Conservation (phyloP, 2,797 vertebrate genomes). For the Chiroxiphia lanceolata region DNA sequence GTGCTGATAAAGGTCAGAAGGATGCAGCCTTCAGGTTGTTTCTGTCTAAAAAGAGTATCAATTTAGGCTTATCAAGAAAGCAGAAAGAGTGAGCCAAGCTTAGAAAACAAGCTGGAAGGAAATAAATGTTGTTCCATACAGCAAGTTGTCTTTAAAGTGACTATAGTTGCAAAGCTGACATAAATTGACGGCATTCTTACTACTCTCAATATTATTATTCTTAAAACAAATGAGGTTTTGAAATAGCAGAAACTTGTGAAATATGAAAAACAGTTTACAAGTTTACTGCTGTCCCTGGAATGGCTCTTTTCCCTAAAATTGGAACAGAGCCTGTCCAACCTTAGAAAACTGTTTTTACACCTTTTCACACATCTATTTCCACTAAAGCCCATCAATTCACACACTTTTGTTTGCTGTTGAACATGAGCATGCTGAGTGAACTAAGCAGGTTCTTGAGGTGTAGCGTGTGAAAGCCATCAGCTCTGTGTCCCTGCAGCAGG, state of each 20-base stretch:
- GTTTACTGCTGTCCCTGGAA: not conserved
- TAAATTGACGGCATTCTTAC: not conserved
- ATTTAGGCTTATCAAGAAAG: not conserved
- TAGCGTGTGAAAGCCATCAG: not conserved
- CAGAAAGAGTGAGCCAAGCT: not conserved
- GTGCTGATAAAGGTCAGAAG: not conserved
- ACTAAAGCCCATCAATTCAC: not conserved
- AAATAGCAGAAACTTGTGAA: not conserved
- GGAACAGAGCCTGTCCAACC: not conserved
- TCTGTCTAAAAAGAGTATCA: not conserved
- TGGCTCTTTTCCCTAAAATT: not conserved
- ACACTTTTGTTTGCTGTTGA: not conserved
- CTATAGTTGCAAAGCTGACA: not conserved
- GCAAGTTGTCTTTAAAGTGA: not conserved
- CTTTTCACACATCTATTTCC: not conserved
- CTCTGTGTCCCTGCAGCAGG: not conserved
- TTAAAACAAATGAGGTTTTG: not conserved
- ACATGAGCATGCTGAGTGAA: accelerated
- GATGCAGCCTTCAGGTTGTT: not conserved
- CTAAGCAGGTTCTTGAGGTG: not conserved
- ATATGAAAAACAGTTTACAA: not conserved
- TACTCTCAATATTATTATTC: not conserved
- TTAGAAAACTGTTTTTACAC: not conserved
- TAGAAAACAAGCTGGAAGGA: not conserved
- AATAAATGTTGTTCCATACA: not conserved